phyloP scores from a whole-genome alignment of 2,113 vertebrate genomes.

The Phoenicopterus ruber region DNA sequence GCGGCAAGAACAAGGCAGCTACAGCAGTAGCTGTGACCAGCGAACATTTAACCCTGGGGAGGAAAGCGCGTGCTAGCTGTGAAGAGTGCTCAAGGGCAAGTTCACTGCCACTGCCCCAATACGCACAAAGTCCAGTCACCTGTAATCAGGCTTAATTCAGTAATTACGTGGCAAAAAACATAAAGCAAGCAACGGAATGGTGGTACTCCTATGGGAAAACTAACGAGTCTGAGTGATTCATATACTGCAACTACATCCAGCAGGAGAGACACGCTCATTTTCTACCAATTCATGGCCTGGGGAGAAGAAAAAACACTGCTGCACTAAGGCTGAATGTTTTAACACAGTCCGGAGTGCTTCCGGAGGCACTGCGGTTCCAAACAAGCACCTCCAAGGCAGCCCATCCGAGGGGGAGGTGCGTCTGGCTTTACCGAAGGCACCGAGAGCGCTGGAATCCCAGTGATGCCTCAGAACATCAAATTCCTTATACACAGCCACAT shows the following conservation, averaged over 20 bases:
- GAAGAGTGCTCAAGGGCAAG: not conserved
- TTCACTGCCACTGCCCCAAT: not conserved
- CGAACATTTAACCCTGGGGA: not conserved
- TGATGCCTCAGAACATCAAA: not conserved
- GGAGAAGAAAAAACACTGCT: not conserved
- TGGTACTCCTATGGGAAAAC: not conserved
- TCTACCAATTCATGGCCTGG: not conserved
- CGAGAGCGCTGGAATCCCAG: not conserved
- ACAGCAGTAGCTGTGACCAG: not conserved
- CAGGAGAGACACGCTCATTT: not conserved
- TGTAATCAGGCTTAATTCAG: not conserved
- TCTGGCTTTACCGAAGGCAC: not conserved
- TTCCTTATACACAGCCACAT: not conserved
- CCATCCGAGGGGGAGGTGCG: rapidly evolving
- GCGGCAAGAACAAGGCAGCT: not conserved
- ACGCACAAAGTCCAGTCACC: not conserved
- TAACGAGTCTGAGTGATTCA: not conserved
- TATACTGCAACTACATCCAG: not conserved
- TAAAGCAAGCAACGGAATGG: rapidly evolving
- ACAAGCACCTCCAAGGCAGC: not conserved
- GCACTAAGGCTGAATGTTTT: not conserved
- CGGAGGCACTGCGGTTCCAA: not conserved
- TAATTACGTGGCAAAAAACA: not conserved
- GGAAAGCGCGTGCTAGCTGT: not conserved
- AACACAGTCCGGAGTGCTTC: not conserved